Base-by-base conservation (phyloP, 2,113 vertebrate genomes). In the Tyto alba region DNA sequence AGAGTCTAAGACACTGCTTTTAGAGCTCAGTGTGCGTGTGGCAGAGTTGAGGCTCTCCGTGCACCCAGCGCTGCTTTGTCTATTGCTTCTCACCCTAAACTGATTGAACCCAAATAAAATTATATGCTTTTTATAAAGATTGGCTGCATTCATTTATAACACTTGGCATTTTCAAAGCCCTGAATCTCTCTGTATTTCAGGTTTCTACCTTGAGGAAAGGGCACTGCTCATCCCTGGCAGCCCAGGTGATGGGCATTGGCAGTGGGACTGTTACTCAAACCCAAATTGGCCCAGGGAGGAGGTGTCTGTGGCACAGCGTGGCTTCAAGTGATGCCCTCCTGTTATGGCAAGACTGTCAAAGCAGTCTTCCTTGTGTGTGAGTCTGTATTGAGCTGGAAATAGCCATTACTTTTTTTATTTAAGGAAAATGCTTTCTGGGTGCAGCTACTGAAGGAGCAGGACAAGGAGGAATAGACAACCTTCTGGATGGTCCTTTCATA, bases 301-400 rank as follows among this genome's bases (percentile, higher is more conserved):
- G 23, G 10, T 2, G 4, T 48, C 36, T 1, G 0, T 30, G 32
- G 40, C 53, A 48, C 29, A 27, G 76, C 0, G 0, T 29, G 38
- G 29, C 36, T 60, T 5, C 9, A 22, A 77, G 26, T 13, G 19
- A 50, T 1, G 7, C 22, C 6, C 21, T 75, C 41, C 79, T 85
- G 11, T 21, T 36, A 38, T 0, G 18, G 25, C 32, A 23, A 36
- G 32, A 6, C 22, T 89, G 56, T 38, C 66, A 78, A 53, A 34
- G 41, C 38, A 67, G 10, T 32, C 18, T 30, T 85, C 15, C 32
- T 69, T 0, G 0, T 12, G 34, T 67, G 29, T 50, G 34, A 8
- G 53, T 22, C 57, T 74, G 25, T 30, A 27, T 7, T 40, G 41
- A 68, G 47, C 59, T 84, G 57, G 53, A 73, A 77, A 73, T 5